phyloP scores from a whole-genome alignment of 2,888 invertebrate species.

The Drosophila mayaguana region DNA sequence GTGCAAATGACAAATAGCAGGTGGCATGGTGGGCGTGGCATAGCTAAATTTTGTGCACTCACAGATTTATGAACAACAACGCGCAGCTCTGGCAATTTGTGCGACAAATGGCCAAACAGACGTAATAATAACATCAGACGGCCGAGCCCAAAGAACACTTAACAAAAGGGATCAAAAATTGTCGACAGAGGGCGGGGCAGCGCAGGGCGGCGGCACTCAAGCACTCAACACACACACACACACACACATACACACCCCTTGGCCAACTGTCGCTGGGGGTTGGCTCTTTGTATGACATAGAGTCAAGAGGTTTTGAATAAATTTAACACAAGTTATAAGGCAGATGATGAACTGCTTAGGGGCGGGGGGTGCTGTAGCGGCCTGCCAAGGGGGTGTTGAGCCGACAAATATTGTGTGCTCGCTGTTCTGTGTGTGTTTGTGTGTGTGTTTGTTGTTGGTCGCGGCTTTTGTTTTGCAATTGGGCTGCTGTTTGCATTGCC shows the following conservation, averaged over 20 bases:
- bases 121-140: conserved; percentile 72
- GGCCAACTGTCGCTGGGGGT: conserved; percentile 60
- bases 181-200: conserved; percentile 4
- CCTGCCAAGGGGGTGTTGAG: conserved; percentile 44
- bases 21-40: conserved; percentile 67
- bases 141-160: conserved; percentile 39
- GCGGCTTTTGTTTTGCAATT: conserved; percentile 70
- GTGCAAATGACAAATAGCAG: conserved; percentile 51
- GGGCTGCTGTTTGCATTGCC: conserved; percentile 74
- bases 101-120: conserved; percentile 79
- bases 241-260: conserved; percentile 51
- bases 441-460: conserved; percentile 19
- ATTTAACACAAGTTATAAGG: conserved; percentile 74
- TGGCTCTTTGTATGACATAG: conserved; percentile 47
- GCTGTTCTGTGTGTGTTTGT: conserved; percentile 19
- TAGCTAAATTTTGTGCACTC: conserved; percentile 57
- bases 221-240: conserved; percentile 36
- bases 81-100: conserved; percentile 59
- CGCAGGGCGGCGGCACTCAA: conserved; percentile 11
- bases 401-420: conserved; percentile 71
- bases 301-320: conserved; percentile 84
- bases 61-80: conserved; percentile 60
- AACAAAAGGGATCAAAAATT: conserved; percentile 61
- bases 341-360: conserved; percentile 60
- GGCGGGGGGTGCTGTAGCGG: background rate